Evolutionary conservation across 2,113 vertebrate genomes (phyloP).

Genomic region (Peucedramus taeniatus): DNA sequence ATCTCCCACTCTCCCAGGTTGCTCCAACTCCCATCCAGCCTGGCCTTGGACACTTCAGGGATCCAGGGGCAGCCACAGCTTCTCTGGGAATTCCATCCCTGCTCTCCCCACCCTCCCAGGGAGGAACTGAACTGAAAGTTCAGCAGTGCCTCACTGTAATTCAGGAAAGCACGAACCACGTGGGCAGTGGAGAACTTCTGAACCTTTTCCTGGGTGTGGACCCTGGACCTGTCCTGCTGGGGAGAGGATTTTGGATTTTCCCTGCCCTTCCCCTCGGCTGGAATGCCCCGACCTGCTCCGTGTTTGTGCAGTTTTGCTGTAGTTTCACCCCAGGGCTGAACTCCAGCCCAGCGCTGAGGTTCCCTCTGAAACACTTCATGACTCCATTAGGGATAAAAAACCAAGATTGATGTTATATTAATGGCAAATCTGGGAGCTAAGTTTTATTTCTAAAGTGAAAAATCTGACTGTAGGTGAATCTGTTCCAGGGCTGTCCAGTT

Average conservation of each 20-base stretch:
- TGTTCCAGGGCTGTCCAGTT: background rate
- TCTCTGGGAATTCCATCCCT: background rate
- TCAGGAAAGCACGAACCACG: rapidly evolving
- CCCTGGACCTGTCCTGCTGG: background rate
- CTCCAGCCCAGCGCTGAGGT: background rate
- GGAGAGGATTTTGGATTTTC: background rate
- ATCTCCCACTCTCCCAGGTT: rapidly evolving
- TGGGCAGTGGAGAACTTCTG: background rate
- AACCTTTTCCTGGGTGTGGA: background rate
- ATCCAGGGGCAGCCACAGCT: background rate
- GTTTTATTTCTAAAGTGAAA: background rate
- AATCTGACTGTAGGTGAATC: background rate
- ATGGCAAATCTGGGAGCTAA: constrained; percentile 8
- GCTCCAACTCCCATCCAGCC: background rate
- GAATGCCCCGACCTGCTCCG: rapidly evolving
- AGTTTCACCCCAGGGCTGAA: background rate
- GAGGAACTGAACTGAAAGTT: background rate
- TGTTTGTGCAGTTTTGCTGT: background rate
- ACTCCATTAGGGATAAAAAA: background rate
- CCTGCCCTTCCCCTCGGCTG: background rate
- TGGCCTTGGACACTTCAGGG: background rate
- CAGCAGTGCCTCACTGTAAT: background rate
- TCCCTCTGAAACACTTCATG: background rate
- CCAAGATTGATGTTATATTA: constrained; percentile 6
- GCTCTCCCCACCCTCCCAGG: background rate